phyloP scores from a whole-genome alignment of 1,140 invertebrate species.

The Papilio polyxenes region DNA sequence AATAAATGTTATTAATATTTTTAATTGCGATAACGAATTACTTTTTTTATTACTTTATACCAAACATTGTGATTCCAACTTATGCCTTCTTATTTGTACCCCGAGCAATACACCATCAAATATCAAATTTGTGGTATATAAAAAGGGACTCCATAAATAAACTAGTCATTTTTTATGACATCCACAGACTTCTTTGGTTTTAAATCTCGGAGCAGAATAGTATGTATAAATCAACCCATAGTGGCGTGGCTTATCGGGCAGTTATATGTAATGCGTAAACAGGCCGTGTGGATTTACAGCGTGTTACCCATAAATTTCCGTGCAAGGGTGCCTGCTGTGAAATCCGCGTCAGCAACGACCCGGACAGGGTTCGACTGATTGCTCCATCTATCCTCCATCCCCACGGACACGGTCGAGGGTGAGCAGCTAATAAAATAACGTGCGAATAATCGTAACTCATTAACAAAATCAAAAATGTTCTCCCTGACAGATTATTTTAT shows the following conservation, averaged over 20 bases:
- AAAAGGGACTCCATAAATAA: slow-evolving; percentile 10
- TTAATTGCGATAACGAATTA: neutral
- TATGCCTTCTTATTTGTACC: no score
- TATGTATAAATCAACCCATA: slow-evolving; percentile 22
- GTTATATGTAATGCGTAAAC: slow-evolving; percentile 54
- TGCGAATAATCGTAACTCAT: slow-evolving; percentile 57
- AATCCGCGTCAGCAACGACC: slow-evolving; percentile 68
- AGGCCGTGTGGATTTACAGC: slow-evolving; percentile 66
- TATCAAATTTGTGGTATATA: neutral
- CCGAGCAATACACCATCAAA: no score
- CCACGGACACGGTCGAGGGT: slow-evolving; percentile 52
- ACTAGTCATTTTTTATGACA: slow-evolving; percentile 9
- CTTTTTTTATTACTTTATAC: no score
- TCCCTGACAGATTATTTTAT: slow-evolving; percentile 20
- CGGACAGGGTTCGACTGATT: slow-evolving; percentile 66
- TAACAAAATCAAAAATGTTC: neutral
- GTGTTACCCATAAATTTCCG: slow-evolving; percentile 72
- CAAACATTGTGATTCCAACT: no score
- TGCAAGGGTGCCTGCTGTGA: slow-evolving; percentile 60
- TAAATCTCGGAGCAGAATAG: slow-evolving; percentile 17
- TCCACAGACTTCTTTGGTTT: slow-evolving; percentile 1
- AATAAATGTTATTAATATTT: neutral
- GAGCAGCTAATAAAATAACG: slow-evolving; percentile 69
- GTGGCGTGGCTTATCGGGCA: slow-evolving; percentile 40
- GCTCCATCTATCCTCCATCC: slow-evolving; percentile 76